Conservation (phyloP, 2,113 vertebrate species). For the Vulpes lagopus region DNA sequence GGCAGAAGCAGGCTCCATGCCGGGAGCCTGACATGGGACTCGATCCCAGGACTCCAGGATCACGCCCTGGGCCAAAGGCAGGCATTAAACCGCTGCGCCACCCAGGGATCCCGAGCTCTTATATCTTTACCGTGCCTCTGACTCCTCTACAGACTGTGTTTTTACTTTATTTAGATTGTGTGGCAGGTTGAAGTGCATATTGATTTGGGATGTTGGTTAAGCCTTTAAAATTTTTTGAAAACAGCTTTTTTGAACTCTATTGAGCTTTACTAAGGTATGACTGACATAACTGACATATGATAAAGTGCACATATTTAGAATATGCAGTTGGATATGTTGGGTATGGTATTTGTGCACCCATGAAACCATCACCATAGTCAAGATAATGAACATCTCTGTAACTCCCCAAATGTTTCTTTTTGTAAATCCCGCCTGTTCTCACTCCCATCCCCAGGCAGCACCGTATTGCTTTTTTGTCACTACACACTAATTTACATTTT, state of each 20-base stretch:
- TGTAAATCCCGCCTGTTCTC: not conserved
- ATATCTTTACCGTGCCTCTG: rapidly evolving
- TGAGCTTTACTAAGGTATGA: not conserved
- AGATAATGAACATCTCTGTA: not conserved
- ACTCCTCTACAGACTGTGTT: not conserved
- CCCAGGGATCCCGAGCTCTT: no score
- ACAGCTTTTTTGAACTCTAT: not conserved
- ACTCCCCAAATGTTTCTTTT: not conserved
- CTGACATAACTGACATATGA: not conserved
- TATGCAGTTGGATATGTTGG: not conserved
- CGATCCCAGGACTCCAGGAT: no score
- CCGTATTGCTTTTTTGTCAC: not conserved
- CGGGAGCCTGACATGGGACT: rapidly evolving
- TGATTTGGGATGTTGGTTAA: not conserved
- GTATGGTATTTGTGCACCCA: not conserved
- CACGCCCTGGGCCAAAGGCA: no score
- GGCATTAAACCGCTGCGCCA: no score
- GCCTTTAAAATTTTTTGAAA: not conserved
- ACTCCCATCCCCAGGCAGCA: no score
- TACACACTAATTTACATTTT: not conserved
- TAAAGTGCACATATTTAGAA: not conserved
- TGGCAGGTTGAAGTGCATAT: not conserved
- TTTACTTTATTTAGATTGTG: not conserved
- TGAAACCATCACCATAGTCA: not conserved
- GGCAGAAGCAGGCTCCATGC: no score